Percentiles rank a stretch among this genome's conserved stretches.
These are phyloP conservation scores for Thaumetopoea pityocampa DNA, from an alignment of 1,140 invertebrate genomes.

Conservation along the genomic window DNA sequence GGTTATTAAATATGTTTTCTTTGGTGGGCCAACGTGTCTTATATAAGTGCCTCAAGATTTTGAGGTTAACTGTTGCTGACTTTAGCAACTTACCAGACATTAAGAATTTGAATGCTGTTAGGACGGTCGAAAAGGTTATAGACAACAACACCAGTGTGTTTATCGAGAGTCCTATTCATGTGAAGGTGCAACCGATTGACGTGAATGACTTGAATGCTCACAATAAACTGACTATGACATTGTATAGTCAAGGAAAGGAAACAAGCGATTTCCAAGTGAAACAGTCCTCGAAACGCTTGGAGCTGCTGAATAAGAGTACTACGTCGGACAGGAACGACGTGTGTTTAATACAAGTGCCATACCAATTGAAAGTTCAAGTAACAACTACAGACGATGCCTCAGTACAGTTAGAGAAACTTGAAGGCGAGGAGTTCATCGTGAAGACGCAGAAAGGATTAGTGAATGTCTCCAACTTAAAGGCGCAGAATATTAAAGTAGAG, in stretches of 20 bases:
- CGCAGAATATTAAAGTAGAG: constrained; percentile 61
- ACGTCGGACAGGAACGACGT: constrained; percentile 58
- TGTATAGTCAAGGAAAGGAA: constrained; percentile 63
- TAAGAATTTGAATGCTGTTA: constrained; percentile 63
- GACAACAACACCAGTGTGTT: constrained; percentile 69
- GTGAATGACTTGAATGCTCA: constrained; percentile 61
- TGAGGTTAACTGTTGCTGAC: constrained; percentile 68
- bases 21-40: constrained; percentile 44
- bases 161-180: constrained; percentile 72
- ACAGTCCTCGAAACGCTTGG: constrained; percentile 67
- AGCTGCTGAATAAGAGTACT: constrained; percentile 64
- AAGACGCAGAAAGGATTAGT: constrained; percentile 64
- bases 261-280: constrained; percentile 68
- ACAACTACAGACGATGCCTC: constrained; percentile 62
- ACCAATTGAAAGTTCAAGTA: constrained; percentile 68
- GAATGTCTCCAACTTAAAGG: constrained; percentile 56
- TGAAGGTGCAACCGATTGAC: constrained; percentile 66
- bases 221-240: constrained; percentile 63
- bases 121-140: constrained; percentile 71
- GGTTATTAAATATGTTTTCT: constrained; percentile 47
- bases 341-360: constrained; percentile 68
- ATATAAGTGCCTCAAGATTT: constrained; percentile 69
- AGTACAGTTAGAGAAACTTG: constrained; percentile 56
- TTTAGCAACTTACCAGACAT: constrained; percentile 62
- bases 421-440: constrained; percentile 64